A percentile compares a stretch with the other conserved stretches of the same genome.
phyloP scores from a whole-genome alignment of 2,888 invertebrate genomes.

The Hyppa rectilinea region DNA sequence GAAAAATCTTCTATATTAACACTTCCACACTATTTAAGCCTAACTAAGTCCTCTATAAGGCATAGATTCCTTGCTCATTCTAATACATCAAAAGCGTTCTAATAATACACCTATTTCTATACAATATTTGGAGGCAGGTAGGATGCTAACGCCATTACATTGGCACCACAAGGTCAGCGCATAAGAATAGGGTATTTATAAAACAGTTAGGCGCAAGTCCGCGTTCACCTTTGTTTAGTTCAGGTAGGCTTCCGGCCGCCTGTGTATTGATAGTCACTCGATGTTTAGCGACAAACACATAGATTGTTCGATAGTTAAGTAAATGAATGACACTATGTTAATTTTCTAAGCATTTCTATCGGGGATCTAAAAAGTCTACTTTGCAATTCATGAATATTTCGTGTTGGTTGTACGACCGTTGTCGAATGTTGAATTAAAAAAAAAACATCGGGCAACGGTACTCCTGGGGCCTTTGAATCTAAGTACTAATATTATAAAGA shows the following conservation, averaged over 20 bases:
- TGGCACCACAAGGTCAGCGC: constrained; percentile 62
- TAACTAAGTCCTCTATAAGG: background rate
- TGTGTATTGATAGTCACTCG: constrained; percentile 34
- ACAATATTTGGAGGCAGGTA: constrained; percentile 49
- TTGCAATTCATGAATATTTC: constrained; percentile 10
- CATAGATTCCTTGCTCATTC: background rate
- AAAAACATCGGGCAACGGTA: background rate
- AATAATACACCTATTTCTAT: constrained; percentile 12
- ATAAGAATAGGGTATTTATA: constrained; percentile 64
- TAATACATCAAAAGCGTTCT: background rate
- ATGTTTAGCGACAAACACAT: constrained; percentile 45
- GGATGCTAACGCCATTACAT: constrained; percentile 43
- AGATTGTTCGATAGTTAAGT: constrained; percentile 33
- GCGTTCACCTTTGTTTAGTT: constrained; percentile 60
- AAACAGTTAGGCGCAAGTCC: constrained; percentile 63
- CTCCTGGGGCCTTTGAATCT: background rate
- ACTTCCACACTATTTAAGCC: background rate
- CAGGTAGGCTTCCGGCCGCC: constrained; percentile 67
- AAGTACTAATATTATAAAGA: no score
- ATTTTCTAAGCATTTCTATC: constrained; percentile 22
- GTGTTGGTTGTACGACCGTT: background rate
- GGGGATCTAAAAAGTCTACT: constrained; percentile 2
- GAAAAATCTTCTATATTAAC: background rate
- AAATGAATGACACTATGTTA: constrained; percentile 44
- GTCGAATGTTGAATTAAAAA: constrained; percentile 1